These are phyloP conservation scores for Pristionchus entomophagus DNA, from an alignment of 2,888 invertebrate species.

Conservation along the genomic window DNA sequence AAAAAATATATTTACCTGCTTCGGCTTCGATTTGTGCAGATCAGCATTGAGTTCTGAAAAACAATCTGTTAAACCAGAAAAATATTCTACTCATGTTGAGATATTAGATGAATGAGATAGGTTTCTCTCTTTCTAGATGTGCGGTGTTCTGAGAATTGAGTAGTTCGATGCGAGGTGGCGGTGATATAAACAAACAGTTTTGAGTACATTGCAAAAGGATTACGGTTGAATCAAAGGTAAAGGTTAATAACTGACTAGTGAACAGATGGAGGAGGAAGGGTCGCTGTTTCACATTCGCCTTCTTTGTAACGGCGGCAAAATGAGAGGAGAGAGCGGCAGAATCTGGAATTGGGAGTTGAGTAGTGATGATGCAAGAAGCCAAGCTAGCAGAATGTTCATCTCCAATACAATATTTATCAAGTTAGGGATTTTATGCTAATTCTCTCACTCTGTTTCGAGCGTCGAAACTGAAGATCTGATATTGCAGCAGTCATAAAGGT, in stretches of 20 bases:
- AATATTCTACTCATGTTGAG: too few species aligned
- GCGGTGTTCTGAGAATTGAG: too few species aligned
- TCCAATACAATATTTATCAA: not conserved
- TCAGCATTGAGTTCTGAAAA: conserved; percentile 56
- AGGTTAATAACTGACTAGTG: conserved; percentile 49
- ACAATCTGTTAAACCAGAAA: not conserved
- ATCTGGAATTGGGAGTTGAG: conserved; percentile 50
- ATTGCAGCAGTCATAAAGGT: too few species aligned
- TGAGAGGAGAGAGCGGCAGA: conserved; percentile 57
- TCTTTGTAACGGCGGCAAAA: conserved; percentile 59
- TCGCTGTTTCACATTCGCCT: conserved; percentile 62
- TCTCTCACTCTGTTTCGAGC: too few species aligned
- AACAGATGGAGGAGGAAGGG: conserved; percentile 55
- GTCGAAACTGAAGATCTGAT: not conserved
- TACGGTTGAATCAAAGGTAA: too few species aligned
- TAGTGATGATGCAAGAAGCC: not conserved
- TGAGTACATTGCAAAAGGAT: too few species aligned
- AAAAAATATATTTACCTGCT: conserved; percentile 50
- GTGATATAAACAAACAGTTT: too few species aligned
- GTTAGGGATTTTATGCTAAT: too few species aligned
- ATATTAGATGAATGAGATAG: too few species aligned
- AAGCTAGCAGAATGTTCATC: too few species aligned
- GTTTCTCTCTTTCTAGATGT: too few species aligned
- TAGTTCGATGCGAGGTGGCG: too few species aligned
- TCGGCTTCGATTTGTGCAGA: conserved; percentile 57